Conservation (phyloP, 2,113 vertebrate genomes). For the Gymnogyps californianus region DNA sequence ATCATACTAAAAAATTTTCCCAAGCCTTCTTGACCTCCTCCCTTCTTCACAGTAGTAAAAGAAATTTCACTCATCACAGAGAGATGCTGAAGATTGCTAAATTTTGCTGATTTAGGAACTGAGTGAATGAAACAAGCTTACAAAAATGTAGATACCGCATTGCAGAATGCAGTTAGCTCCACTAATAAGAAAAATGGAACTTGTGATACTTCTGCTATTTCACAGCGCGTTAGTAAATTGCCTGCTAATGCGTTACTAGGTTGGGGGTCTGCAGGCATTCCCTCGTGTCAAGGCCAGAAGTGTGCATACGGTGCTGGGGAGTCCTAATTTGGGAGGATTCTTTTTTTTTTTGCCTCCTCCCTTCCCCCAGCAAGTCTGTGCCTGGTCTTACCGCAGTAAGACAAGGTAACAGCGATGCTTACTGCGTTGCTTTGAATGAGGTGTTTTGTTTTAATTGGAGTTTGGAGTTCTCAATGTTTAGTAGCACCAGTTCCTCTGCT, state of each 20-base stretch:
- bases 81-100: neutral
- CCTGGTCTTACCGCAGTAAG: rapidly evolving
- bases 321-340: neutral
- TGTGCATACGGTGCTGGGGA: neutral
- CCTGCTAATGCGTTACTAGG: neutral
- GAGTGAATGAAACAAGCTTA: neutral
- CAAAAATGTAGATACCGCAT: neutral
- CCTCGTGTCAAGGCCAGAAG: neutral
- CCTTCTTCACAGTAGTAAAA: constrained; percentile 20
- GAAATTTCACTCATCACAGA: constrained; percentile 8
- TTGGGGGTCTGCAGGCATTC: neutral
- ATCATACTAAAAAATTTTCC: constrained; percentile 56
- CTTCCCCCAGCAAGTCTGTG: neutral
- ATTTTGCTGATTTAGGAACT: constrained; percentile 43
- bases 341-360: neutral
- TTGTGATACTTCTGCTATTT: neutral
- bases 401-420: neutral
- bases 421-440: rapidly evolving
- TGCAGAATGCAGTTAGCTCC: neutral
- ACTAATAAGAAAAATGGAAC: neutral
- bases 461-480: neutral
- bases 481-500: neutral
- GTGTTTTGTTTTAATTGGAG: neutral
- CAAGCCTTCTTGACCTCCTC: constrained; percentile 61
- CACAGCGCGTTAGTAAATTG: neutral